A percentile compares a stretch with the other conserved stretches of the same genome.
phyloP scores from a whole-genome alignment of 2,888 invertebrate genomes.

The Apocheima hispidaria region DNA sequence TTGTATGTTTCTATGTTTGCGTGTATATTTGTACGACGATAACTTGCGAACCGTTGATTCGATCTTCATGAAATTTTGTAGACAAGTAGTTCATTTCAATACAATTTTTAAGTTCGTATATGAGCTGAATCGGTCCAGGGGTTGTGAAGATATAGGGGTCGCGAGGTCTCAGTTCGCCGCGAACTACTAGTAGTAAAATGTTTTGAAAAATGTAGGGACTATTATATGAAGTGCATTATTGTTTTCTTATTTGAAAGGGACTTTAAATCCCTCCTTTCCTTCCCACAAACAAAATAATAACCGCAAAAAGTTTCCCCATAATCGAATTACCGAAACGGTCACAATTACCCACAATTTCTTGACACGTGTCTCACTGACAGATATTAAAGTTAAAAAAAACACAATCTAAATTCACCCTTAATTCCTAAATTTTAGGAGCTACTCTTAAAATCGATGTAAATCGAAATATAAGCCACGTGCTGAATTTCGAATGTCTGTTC shows the following conservation, averaged over 20 bases:
- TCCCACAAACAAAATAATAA: constrained; percentile 29
- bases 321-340: constrained; percentile 40
- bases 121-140: too few relatives aligned
- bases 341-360: constrained; percentile 42
- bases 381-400: constrained; percentile 5
- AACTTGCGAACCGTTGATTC: too few relatives aligned
- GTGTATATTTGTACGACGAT: too few relatives aligned
- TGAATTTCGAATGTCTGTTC: neutral
- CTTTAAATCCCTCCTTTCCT: constrained; percentile 7
- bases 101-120: too few relatives aligned
- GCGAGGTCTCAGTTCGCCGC: too few relatives aligned
- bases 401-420: constrained; percentile 26
- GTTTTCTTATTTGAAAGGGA: neutral
- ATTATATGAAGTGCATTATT: too few relatives aligned
- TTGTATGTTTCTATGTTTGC: too few relatives aligned
- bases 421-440: neutral
- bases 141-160: too few relatives aligned
- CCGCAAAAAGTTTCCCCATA: constrained; percentile 30
- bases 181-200: too few relatives aligned
- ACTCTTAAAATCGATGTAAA: neutral
- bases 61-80: too few relatives aligned
- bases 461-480: constrained; percentile 31
- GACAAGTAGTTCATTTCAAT: too few relatives aligned
- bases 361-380: constrained; percentile 41
- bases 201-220: too few relatives aligned